A percentile compares a stretch with the other conserved stretches of the same genome.
Conservation (phyloP, 1,140 invertebrate species). For the Pogonus chalceus region DNA sequence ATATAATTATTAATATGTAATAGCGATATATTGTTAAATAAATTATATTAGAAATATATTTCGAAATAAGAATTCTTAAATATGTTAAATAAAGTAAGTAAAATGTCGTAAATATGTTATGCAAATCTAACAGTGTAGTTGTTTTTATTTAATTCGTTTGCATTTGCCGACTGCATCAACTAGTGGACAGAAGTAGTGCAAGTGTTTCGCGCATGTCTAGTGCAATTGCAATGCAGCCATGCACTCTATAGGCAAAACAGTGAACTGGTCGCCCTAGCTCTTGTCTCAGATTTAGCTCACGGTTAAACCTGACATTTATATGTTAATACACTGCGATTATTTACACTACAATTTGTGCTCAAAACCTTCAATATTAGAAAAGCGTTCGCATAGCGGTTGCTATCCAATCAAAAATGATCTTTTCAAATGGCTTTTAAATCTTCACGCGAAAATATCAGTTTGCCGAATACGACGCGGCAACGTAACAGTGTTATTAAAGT, state of each 20-base stretch:
- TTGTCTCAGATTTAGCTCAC: conserved; percentile 26
- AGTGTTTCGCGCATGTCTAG: background rate
- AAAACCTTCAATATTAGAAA: background rate
- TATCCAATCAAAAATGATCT: background rate
- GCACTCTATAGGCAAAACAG: conserved; percentile 1
- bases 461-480: no score
- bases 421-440: conserved; percentile 1
- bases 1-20: no score
- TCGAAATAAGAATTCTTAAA: no score
- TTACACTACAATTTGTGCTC: conserved; percentile 16
- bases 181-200: background rate
- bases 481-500: no score
- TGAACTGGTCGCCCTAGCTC: background rate
- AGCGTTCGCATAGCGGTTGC: background rate
- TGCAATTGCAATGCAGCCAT: conserved; percentile 6
- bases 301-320: conserved; percentile 31
- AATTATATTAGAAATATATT: no score
- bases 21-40: no score
- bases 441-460: no score
- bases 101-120: background rate
- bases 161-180: background rate
- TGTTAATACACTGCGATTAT: conserved; percentile 27
- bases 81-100: no score
- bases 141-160: background rate
- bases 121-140: background rate